Evolutionary conservation across 2,113 vertebrate species (phyloP).

Genomic region (Myotis yumanensis): DNA sequence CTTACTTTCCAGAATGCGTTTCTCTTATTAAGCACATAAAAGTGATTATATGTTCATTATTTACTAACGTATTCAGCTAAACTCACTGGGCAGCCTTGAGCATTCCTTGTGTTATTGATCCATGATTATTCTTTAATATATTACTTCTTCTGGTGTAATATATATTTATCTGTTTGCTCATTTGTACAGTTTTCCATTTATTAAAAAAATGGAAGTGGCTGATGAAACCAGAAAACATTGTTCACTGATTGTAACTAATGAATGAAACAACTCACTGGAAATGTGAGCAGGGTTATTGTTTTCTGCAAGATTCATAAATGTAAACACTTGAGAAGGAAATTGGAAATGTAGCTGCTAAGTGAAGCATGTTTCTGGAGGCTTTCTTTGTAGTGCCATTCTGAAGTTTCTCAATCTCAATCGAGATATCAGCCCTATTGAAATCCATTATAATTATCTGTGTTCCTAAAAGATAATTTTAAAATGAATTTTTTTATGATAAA

Average conservation of each 20-base stretch:
- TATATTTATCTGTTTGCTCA: slow-evolving; percentile 69
- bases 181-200: slow-evolving; percentile 64
- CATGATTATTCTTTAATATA: slow-evolving; percentile 67
- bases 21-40: slow-evolving; percentile 53
- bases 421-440: slow-evolving; percentile 24
- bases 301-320: slow-evolving; percentile 76
- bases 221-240: slow-evolving; percentile 71
- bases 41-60: slow-evolving; percentile 1
- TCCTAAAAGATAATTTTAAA: slow-evolving; percentile 68
- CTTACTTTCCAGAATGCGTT: slow-evolving; percentile 43
- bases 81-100: not conserved
- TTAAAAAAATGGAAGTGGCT: slow-evolving; percentile 65
- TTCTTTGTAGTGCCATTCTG: slow-evolving; percentile 28
- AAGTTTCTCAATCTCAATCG: slow-evolving; percentile 61
- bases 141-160: slow-evolving; percentile 66
- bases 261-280: slow-evolving; percentile 68
- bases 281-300: slow-evolving; percentile 69
- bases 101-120: slow-evolving; percentile 65
- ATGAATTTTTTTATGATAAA: slow-evolving; percentile 75
- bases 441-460: slow-evolving; percentile 74
- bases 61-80: slow-evolving; percentile 56
- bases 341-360: slow-evolving; percentile 66
- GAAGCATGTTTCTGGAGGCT: slow-evolving; percentile 71
- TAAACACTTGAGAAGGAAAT: slow-evolving; percentile 75
- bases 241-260: slow-evolving; percentile 60